Conservation (phyloP, 2,888 invertebrate genomes). For the Iphiclides podalirius region DNA sequence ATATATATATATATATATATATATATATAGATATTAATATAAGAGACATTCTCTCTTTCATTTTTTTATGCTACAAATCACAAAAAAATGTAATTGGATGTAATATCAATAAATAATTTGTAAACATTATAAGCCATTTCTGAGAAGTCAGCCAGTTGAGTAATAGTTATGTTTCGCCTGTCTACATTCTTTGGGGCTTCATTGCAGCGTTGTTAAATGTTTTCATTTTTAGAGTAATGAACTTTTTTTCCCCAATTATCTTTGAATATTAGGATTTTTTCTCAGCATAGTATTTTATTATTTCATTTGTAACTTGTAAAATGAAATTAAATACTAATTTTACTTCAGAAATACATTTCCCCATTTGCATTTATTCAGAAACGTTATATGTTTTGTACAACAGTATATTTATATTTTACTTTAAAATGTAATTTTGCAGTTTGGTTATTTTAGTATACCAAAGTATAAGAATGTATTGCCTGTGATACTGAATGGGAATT, state of each 20-base stretch:
- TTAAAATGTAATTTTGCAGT: conserved; percentile 4
- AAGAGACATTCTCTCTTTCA: too few relatives aligned
- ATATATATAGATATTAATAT: too few relatives aligned
- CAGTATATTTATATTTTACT: background rate
- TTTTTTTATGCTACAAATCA: background rate
- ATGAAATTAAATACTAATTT: background rate
- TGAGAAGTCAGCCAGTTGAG: too few relatives aligned
- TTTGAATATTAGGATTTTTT: background rate
- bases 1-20: too few relatives aligned
- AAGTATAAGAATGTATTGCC: conserved; percentile 15
- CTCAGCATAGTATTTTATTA: background rate
- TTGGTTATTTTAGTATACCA: conserved; percentile 14
- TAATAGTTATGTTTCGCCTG: background rate
- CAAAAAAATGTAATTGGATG: background rate
- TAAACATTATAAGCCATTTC: too few relatives aligned
- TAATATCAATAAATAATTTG: background rate
- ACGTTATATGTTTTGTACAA: background rate
- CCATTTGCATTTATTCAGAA: conserved; percentile 10
- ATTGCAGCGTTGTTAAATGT: background rate
- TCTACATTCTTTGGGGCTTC: background rate
- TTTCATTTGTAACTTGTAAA: conserved; percentile 4
- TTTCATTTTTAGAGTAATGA: background rate
- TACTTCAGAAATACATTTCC: background rate
- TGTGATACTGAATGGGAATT: conserved; percentile 21
- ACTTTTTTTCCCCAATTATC: background rate